These are phyloP conservation scores for Metridium senile DNA, from an alignment of 92 coral and sea anemone genomes.

Conservation along the genomic window DNA sequence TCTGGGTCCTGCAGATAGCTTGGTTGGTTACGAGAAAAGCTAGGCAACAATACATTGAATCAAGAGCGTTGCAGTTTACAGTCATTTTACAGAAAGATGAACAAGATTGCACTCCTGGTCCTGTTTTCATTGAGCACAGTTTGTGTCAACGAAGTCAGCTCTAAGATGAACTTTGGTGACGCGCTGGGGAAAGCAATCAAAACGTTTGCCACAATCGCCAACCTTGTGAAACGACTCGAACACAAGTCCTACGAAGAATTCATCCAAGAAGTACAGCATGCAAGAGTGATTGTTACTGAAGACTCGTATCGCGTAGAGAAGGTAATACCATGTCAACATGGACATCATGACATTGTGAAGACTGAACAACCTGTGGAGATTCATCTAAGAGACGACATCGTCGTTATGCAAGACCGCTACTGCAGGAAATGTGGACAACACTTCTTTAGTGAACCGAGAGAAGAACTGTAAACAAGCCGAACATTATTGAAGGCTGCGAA, in stretches of 20 bases:
- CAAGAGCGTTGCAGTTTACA: too few species aligned
- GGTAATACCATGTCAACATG: slow-evolving; percentile 54
- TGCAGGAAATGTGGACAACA: slow-evolving; percentile 78
- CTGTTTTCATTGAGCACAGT: background rate
- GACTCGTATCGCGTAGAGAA: slow-evolving; percentile 59
- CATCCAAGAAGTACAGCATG: slow-evolving; percentile 44
- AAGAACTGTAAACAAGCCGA: slow-evolving; percentile 45
- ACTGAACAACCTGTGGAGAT: slow-evolving; percentile 61
- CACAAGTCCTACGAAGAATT: slow-evolving; percentile 55
- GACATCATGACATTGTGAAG: slow-evolving; percentile 64
- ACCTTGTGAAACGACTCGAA: background rate
- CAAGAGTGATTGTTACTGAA: slow-evolving; percentile 58
- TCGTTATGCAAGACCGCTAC: slow-evolving; percentile 48
- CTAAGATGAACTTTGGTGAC: background rate
- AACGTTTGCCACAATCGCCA: background rate
- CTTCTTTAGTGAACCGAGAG: slow-evolving; percentile 43
- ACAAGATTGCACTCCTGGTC: background rate
- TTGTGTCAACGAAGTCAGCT: background rate
- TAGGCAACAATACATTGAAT: background rate
- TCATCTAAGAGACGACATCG: slow-evolving; percentile 46
- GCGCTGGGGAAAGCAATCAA: background rate
- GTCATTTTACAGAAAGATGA: background rate
- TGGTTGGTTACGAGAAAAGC: too few species aligned
- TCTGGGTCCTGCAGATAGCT: too few species aligned
- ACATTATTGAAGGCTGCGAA: too few species aligned